Evolutionary conservation across 2,797 vertebrate species (phyloP), one percentile per base, ranked within the genome.

Genomic region (Epinephelus awoara): DNA sequence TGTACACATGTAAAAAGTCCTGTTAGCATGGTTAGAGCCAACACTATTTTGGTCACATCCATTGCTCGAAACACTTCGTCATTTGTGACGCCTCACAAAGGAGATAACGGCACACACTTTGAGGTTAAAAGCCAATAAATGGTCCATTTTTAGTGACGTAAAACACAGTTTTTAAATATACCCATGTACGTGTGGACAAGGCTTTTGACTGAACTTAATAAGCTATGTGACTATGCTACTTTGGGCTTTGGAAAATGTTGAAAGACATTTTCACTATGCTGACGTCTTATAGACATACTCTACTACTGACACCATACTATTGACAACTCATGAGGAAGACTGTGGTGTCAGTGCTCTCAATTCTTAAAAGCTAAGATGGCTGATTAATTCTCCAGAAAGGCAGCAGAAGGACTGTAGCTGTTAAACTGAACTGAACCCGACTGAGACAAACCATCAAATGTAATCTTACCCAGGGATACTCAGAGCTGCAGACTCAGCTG

Each of bases 401-500:
- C 27, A 21, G 5, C 19, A 21, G 14, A 2, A 52, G 13, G 13
- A 25, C 15, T 5, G 27, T 10, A 5, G 25, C 21, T 12, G 21
- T 55, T 17, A 27, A 51, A 29, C 50, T 69, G 42, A 64, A 49
- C 18, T 57, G 52, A 54, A 55, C 11, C 52, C 29, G 34, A 18
- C 57, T 21, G 1, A 68, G 13, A 63, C 21, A 44, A 65, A 68
- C n/a, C 15, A 52, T 42, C 38, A 47, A 17, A 17, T 19, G 76
- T 80, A 82, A 88, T 70, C 19, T 58, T 74, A 86, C 25, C 51
- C 85, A 29, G 3, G 1, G 54, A 19, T 13, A 18, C 19, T 47
- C 3, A 11, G 52, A 68, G 47, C 42, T 65, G 77, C 74, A 42
- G 38, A 65, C 67, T 67, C 79, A 68, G 83, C 85, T 27, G 54